These are phyloP conservation scores for Crotalus tigris DNA, from an alignment of 2,113 vertebrate genomes.

Conservation along the genomic window DNA sequence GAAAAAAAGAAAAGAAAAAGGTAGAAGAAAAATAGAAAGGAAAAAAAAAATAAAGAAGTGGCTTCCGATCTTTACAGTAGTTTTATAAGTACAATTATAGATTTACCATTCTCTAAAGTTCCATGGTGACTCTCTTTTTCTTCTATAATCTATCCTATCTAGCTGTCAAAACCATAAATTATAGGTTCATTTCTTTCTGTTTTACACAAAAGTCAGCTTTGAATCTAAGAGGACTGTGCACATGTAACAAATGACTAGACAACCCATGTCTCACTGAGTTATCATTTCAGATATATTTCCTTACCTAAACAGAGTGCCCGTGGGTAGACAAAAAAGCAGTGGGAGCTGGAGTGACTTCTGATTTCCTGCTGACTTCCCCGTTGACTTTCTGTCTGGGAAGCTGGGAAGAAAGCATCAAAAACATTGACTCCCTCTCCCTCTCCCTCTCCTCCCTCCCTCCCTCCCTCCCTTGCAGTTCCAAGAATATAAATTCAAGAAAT, in stretches of 20 bases:
- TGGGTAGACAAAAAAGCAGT: no score
- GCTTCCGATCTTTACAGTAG: neutral
- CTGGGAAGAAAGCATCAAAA: no score
- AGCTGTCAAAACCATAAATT: neutral
- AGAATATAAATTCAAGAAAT: no score
- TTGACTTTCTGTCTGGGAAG: no score
- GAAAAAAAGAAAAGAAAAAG: neutral
- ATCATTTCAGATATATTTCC: no score
- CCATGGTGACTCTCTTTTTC: neutral
- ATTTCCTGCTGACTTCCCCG: no score
- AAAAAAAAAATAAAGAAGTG: neutral
- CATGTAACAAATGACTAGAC: neutral
- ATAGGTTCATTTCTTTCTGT: neutral
- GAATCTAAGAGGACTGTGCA: neutral
- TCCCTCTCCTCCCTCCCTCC: no score
- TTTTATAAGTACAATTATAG: neutral
- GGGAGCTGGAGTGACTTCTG: no score
- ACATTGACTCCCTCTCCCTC: no score
- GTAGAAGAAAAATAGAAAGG: neutral
- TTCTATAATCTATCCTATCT: neutral
- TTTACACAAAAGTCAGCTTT: neutral
- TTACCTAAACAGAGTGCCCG: no score
- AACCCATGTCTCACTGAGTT: no score
- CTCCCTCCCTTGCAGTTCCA: no score
- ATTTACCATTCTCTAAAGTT: neutral